These are phyloP conservation scores for Drosophila tani DNA, from an alignment of 1,140 invertebrate species.

Conservation along the genomic window DNA sequence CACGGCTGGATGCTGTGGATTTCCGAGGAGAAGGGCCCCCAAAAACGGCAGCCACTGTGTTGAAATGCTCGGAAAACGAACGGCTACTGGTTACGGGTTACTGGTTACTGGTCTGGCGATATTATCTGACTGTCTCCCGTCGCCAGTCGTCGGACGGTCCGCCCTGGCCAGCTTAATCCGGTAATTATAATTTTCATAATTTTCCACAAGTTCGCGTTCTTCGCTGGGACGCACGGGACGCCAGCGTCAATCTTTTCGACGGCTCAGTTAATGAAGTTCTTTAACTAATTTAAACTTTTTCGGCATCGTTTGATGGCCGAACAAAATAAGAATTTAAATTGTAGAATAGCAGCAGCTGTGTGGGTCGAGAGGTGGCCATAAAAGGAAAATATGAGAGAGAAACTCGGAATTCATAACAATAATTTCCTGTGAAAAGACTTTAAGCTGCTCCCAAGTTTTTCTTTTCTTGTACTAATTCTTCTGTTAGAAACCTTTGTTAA, in stretches of 20 bases:
- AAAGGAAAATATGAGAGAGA: slow-evolving; percentile 5
- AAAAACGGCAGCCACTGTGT: slow-evolving; percentile 57
- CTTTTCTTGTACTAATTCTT: not conserved
- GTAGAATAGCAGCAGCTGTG: slow-evolving; percentile 27
- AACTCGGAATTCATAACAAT: slow-evolving; percentile 18
- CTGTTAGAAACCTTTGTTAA: not conserved
- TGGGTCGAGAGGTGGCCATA: slow-evolving; percentile 13
- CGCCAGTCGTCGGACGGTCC: slow-evolving; percentile 19
- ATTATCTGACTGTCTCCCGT: slow-evolving; percentile 20
- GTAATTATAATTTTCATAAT: slow-evolving; percentile 80
- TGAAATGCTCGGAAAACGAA: slow-evolving; percentile 55
- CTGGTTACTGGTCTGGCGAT: slow-evolving; percentile 28
- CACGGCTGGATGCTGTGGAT: slow-evolving; percentile 14
- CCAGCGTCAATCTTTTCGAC: slow-evolving; percentile 49
- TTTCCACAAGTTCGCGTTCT: slow-evolving; percentile 58
- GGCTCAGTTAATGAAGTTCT: slow-evolving; percentile 63
- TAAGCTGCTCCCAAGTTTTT: not conserved
- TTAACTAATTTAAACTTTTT: slow-evolving; percentile 81
- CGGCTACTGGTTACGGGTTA: slow-evolving; percentile 55
- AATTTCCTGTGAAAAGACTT: slow-evolving; percentile 17
- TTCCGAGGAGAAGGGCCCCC: slow-evolving; percentile 3
- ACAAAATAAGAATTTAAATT: slow-evolving; percentile 42
- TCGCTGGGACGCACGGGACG: slow-evolving; percentile 18
- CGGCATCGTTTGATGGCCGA: slow-evolving; percentile 50
- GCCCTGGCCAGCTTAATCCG: slow-evolving; percentile 47